A percentile compares a stretch with the other conserved stretches of the same genome.
phyloP scores from a whole-genome alignment of 35 echinoderm and acorn worm genomes.

The Anneissia japonica region DNA sequence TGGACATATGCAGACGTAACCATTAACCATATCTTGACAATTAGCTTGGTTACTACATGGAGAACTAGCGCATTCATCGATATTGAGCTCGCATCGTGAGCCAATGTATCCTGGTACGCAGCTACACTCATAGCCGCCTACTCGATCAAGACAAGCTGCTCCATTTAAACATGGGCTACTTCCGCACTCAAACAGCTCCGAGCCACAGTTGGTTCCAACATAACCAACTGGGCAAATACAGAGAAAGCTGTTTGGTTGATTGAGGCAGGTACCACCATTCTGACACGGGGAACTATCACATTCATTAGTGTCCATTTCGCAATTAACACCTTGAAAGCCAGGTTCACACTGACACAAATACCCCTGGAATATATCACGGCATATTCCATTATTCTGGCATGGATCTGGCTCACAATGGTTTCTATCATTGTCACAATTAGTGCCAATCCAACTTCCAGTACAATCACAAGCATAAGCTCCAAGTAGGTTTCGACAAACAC shows the following conservation, averaged over 20 bases:
- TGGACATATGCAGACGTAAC: constrained; percentile 26
- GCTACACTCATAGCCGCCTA: constrained; percentile 45
- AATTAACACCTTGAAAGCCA: background rate
- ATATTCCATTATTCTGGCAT: constrained; percentile 16
- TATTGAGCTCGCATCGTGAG: constrained; percentile 31
- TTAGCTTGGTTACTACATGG: constrained; percentile 49
- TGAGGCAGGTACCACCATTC: background rate
- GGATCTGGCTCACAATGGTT: constrained; percentile 20
- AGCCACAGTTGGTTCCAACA: background rate
- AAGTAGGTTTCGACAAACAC: constrained; percentile 18
- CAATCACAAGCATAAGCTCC: constrained; percentile 23
- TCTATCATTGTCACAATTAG: constrained; percentile 17
- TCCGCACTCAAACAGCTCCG: background rate
- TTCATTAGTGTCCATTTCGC: background rate
- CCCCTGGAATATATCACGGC: constrained; percentile 11
- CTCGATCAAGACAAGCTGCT: constrained; percentile 20
- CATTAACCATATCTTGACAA: constrained; percentile 26
- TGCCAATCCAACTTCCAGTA: constrained; percentile 4
- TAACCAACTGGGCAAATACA: background rate
- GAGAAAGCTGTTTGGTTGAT: background rate
- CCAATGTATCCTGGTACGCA: constrained; percentile 47
- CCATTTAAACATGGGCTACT: constrained; percentile 45
- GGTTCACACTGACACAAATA: background rate
- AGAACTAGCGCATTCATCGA: constrained; percentile 37
- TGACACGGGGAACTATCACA: background rate